Evolutionary conservation across 2,888 invertebrate genomes (phyloP).

Genomic region (Melinaea marsaeus): DNA sequence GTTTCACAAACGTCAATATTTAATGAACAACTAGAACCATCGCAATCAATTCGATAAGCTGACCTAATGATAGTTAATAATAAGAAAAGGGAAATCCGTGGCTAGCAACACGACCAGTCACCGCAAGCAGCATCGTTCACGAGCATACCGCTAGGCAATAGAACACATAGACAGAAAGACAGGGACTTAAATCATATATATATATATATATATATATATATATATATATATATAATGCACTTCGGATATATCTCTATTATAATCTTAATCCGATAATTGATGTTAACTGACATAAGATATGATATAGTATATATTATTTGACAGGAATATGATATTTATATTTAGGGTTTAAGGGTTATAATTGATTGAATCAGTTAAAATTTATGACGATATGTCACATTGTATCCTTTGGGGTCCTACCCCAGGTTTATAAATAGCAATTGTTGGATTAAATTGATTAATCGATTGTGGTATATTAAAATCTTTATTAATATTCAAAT

Average conservation of each 20-base stretch:
- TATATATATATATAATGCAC: background rate
- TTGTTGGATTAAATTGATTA: slow-evolving; percentile 66
- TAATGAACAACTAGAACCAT: too few species aligned
- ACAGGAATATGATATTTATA: background rate
- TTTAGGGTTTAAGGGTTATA: background rate
- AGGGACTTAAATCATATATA: too few species aligned
- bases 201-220: too few species aligned
- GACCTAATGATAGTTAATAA: too few species aligned
- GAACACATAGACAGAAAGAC: too few species aligned
- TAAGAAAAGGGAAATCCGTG: too few species aligned
- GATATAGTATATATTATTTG: slow-evolving; percentile 4
- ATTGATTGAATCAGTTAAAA: slow-evolving; percentile 4
- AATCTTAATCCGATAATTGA: slow-evolving; percentile 70
- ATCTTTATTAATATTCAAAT: slow-evolving; percentile 40
- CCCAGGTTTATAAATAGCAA: slow-evolving; percentile 60
- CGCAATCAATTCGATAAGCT: too few species aligned
- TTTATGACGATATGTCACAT: slow-evolving; percentile 11
- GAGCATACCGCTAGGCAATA: too few species aligned
- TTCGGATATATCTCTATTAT: slow-evolving; percentile 56
- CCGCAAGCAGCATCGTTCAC: too few species aligned
- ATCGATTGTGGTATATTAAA: slow-evolving; percentile 41
- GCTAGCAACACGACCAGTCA: too few species aligned
- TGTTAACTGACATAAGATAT: slow-evolving; percentile 38
- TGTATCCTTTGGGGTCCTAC: slow-evolving; percentile 48
- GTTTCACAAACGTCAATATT: too few species aligned